phyloP scores from a whole-genome alignment of 2,888 invertebrate genomes.

The Eupeodes luniger region DNA sequence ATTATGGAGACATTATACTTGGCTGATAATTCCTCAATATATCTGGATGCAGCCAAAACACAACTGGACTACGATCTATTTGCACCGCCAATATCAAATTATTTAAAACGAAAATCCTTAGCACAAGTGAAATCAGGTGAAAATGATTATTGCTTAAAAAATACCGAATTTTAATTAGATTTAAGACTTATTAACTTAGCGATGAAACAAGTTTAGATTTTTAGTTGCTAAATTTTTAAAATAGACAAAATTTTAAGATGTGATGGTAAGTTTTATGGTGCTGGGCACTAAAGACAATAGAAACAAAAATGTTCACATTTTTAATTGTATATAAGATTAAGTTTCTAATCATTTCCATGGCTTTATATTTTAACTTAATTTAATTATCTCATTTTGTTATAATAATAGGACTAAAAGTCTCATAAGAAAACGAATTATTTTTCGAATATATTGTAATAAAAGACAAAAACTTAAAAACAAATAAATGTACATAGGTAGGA shows the following conservation, averaged over 20 bases:
- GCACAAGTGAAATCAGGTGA: slow-evolving; percentile 51
- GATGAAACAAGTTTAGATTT: background rate
- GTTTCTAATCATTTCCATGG: background rate
- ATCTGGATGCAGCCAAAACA: slow-evolving; percentile 79
- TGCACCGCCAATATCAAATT: slow-evolving; percentile 85
- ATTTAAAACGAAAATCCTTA: slow-evolving; percentile 80
- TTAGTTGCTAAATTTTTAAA: background rate
- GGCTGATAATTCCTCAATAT: slow-evolving; percentile 81
- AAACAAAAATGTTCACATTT: background rate
- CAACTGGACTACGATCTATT: slow-evolving; percentile 86
- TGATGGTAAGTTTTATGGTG: slow-evolving; percentile 12
- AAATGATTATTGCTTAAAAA: slow-evolving; percentile 45
- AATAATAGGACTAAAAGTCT: background rate
- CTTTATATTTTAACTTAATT: background rate
- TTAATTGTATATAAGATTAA: background rate
- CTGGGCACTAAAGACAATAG: background rate
- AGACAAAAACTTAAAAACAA: too few species aligned
- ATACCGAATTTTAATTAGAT: slow-evolving; percentile 46
- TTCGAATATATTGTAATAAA: background rate
- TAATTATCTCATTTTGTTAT: background rate
- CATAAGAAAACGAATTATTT: background rate
- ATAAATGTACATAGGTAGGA: too few species aligned
- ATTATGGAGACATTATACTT: slow-evolving; percentile 81
- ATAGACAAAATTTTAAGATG: background rate
- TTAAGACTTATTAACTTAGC: background rate